A percentile compares a stretch with the other conserved stretches of the same genome.
Evolutionary conservation across 2,888 invertebrate species (phyloP).

Genomic region (Megamerina dolium): DNA sequence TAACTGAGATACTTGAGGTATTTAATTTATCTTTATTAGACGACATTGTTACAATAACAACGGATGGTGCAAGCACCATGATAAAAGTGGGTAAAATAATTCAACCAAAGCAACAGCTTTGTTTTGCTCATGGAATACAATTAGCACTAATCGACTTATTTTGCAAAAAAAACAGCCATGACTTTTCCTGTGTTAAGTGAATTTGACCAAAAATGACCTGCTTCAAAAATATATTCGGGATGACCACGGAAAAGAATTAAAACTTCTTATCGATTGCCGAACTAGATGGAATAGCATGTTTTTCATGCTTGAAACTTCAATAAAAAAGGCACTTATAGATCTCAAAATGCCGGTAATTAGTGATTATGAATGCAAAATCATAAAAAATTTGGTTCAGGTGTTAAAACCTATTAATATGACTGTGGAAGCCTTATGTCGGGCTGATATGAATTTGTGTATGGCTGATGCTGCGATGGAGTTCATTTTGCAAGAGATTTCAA

Average conservation of each 20-base stretch:
- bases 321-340: not conserved
- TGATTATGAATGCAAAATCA: not conserved
- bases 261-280: too few relatives aligned
- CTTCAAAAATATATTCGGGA: too few relatives aligned
- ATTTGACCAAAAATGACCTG: too few relatives aligned
- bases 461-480: not conserved
- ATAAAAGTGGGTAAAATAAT: not conserved
- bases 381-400: not conserved
- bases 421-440: not conserved
- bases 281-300: not conserved
- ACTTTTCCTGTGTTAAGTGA: too few relatives aligned
- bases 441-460: not conserved
- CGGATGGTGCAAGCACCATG: slow-evolving; percentile 2
- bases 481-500: too few relatives aligned
- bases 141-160: not conserved
- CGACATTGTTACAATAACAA: not conserved
- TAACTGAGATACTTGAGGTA: too few relatives aligned
- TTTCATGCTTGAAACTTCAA: not conserved
- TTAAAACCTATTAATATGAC: not conserved
- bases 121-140: slow-evolving; percentile 1
- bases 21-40: too few relatives aligned
- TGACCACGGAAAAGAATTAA: too few relatives aligned
- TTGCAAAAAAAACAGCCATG: too few relatives aligned
- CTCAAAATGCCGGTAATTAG: not conserved
- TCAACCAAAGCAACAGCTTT: not conserved